phyloP scores from a whole-genome alignment of 2,113 vertebrate genomes.

The Indicator indicator region DNA sequence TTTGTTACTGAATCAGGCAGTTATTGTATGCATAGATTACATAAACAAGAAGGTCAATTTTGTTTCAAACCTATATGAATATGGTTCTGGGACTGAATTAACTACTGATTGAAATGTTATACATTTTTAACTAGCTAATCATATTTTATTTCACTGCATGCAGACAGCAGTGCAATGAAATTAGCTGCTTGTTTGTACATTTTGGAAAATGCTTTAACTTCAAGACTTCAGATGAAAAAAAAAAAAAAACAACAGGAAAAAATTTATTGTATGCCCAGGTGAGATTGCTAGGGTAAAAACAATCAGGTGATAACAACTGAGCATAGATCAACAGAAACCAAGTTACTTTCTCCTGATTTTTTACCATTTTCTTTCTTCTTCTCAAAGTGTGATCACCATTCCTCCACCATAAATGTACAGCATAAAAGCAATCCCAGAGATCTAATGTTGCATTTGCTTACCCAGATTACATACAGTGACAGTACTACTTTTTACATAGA shows the following conservation, averaged over 20 bases:
- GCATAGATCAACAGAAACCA: background rate
- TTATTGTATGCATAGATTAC: slow-evolving; percentile 56
- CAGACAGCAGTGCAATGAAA: slow-evolving; percentile 67
- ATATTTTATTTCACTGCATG: slow-evolving; percentile 32
- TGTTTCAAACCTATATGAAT: slow-evolving; percentile 56
- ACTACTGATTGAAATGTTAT: slow-evolving; percentile 64
- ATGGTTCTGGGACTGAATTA: slow-evolving; percentile 39
- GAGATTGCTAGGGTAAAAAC: background rate
- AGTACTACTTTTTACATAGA: background rate
- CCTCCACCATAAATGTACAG: background rate
- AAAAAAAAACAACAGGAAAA: background rate
- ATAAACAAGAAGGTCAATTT: slow-evolving; percentile 73
- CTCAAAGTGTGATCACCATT: background rate
- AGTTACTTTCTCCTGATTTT: background rate
- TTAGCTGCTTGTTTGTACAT: slow-evolving; percentile 70
- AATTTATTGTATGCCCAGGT: background rate
- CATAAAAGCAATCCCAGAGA: background rate
- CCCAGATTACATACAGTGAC: background rate
- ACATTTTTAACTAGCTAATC: slow-evolving; percentile 43
- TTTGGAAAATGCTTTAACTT: slow-evolving; percentile 18
- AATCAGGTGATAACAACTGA: background rate
- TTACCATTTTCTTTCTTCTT: background rate
- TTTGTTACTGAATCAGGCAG: slow-evolving; percentile 63
- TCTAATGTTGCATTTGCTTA: background rate
- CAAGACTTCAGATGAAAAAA: background rate